A percentile compares a stretch with the other conserved stretches of the same genome.
Conservation (phyloP, 2,888 invertebrate species). For the Scaptomyza caliginosa region DNA sequence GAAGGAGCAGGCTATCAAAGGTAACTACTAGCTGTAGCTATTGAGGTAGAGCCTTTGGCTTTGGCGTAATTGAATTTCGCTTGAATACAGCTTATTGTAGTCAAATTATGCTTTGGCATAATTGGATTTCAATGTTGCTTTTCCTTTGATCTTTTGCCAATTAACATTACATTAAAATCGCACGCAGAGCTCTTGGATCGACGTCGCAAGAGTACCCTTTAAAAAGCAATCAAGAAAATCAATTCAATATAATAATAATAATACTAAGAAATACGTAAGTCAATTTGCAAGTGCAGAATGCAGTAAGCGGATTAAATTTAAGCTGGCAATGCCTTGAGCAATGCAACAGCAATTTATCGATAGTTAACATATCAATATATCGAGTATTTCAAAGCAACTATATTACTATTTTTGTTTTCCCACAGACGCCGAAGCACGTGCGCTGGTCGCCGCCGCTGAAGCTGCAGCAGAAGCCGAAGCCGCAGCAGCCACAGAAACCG, state of each 20-base stretch:
- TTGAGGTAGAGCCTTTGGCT: not conserved
- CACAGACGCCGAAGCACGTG: slow-evolving; percentile 79
- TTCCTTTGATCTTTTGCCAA: slow-evolving; percentile 54
- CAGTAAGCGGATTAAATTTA: not conserved
- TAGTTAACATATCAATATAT: not conserved
- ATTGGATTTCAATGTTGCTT: slow-evolving; percentile 48
- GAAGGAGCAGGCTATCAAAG: slow-evolving; percentile 92
- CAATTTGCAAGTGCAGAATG: not conserved
- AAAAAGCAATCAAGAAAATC: slow-evolving; percentile 1
- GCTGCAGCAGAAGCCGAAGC: slow-evolving; percentile 43
- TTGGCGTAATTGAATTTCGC: slow-evolving; percentile 41
- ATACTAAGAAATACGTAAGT: slow-evolving; percentile 3
- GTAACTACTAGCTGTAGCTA: slow-evolving; percentile 82
- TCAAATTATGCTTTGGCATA: slow-evolving; percentile 33
- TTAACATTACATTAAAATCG: slow-evolving; percentile 16
- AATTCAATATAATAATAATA: slow-evolving; percentile 8
- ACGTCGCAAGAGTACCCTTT: slow-evolving; percentile 39
- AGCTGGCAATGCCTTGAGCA: not conserved
- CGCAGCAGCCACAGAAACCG: slow-evolving; percentile 45
- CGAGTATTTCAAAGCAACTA: not conserved
- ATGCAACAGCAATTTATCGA: not conserved
- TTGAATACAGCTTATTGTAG: slow-evolving; percentile 25
- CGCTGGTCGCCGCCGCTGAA: slow-evolving; percentile 73
- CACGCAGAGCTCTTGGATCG: slow-evolving; percentile 67
- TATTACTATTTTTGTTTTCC: not conserved